Base-by-base conservation (phyloP, 1,140 invertebrate genomes). In the Octopus sinensis region DNA sequence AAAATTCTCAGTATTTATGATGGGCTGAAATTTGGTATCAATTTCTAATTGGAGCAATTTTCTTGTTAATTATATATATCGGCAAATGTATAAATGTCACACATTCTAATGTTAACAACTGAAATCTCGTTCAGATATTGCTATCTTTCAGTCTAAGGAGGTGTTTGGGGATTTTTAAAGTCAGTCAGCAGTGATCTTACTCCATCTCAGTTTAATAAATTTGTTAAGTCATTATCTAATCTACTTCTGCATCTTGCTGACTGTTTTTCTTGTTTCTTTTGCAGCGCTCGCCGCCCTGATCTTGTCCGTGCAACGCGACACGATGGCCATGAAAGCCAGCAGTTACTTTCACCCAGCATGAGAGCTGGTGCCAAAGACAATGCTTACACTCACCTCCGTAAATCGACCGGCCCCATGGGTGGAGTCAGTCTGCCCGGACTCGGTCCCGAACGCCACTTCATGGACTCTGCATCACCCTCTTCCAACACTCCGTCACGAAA, bases 261-360 rank as follows among this genome's bases (percentile, higher is more conserved):
- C 75, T 9, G 10, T 76, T 51, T 77, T 51, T 13, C 23, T 43
- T 77, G 17, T 77, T 77, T 23, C 43, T 9, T 17, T 77, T 77
- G n/a, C 7, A 73, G 68, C 13, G 68, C 68, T 13, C 30, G 76
- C 13, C 76, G 76, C 13, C 76, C 76, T 52, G 76, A 77, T 77
- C 43, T 77, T 13, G 76, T 77, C 13, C 76, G 76, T 52, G 43
- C 76, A 23, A 53, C 76, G 5, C 76, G 52, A 5, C 76, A 77
- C 53, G 76, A 77, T 77, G 76, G 76, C 5, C 76, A 77, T 77
- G 76, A 77, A 77, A 77, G 52, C 17, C 76, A 77, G 76, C 76
- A 77, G 43, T 53, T 77, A 10, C 76, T 77, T 51, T 77, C 76
- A 77, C 76, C 76, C 30, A 77, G 52, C 76, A 77, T 77, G 43